Evolutionary conservation across 2,113 vertebrate genomes (phyloP), one percentile per base, ranked within the genome.

Genomic region (Melanostigma gelatinosum): DNA sequence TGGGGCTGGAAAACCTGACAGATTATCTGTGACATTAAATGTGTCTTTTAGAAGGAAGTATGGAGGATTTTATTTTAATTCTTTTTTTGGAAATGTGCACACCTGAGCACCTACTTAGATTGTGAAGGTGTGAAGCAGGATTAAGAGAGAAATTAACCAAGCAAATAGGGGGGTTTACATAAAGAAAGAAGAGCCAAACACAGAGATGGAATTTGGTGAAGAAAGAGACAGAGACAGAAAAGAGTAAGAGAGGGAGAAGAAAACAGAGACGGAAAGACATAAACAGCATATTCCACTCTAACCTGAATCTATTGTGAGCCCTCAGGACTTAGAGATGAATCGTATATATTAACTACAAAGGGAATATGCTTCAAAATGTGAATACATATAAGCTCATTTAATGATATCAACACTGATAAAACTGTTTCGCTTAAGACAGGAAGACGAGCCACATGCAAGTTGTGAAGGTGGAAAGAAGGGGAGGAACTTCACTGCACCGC

Each of bases 21-120:
- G 88, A 93, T 90, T 86, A 82, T 81, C 84, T 88, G 84, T 94
- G 93, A 93, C 93, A 92, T 94, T 91, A 87, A 93, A 93, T 94
- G 77, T 88, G 89, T 92, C 89, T 91, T 88, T 93, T 57, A 83
- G 75, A 83, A 85, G 55, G 85, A 84, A 85, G 89, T 68, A 83
- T 42, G 79, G 55, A 64, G 50, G 57, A 48, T 3, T 75, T 58
- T 50, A 34, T 62, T n/a, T 63, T 18, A 18, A 18, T 66, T n/a
- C 61, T 50, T 42, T n/a, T 64, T 50, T 42, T 50, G 64, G 24
- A 32, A 32, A 78, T 18, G 46, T 63, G 72, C 82, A 83, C 86
- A 94, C 92, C 91, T 92, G 93, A 85, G 85, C 50, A 72, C 79
- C 87, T 80, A 57, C 71, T 83, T 86, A 80, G 69, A 81, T 24